Base-by-base conservation (phyloP, 1,140 invertebrate species). In the Littorina saxatilis region DNA sequence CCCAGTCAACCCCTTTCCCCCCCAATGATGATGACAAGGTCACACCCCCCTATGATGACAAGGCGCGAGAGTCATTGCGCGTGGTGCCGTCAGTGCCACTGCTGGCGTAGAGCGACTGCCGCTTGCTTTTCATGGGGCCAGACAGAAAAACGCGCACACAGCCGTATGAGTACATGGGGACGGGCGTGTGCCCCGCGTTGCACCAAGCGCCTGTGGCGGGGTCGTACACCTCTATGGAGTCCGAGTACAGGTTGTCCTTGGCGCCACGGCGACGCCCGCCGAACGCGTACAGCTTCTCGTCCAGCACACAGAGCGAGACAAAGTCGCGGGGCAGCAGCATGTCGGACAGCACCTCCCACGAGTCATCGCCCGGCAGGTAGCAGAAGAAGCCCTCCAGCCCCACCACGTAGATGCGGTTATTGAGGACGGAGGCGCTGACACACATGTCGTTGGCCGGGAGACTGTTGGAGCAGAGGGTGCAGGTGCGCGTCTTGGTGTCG, bases 371-470 rank as follows among this genome's bases (percentile, higher is more conserved):
- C 15, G 90, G 90, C 15, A 81, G 79, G 74, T 86, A 91, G 37
- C 86, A 70, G 76, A 91, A 91, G 35, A 88, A 88, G 15, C 90
- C 90, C 79, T 91, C 90, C n/a, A 91, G 81, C n/a, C 90, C 90
- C 47, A 90, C 85, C 3, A 91, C 87, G 79, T 91, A 91, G 52
- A 91, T 88, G 52, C 86, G 82, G 40, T 79, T 84, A 80, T 91
- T 89, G 17, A 91, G 81, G 1, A 90, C 86, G 32, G 85, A 84
- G 23, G 88, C 88, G 85, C 87, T 90, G 20, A 91, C 83, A 70
- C 90, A 91, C 90, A 91, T 91, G 82, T 91, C 90, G 82, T 88
- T 87, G 35, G 86, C 90, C 3, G 90, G 90, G 15, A 91, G 82
- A 40, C 86, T 82, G 29, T 86, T 86, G 2, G 80, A 80, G 29